A percentile compares a stretch with the other conserved stretches of the same genome.
These are phyloP conservation scores for Calyptommatus sinebrachiatus DNA, from an alignment of 2,113 vertebrate species.

Conservation along the genomic window DNA sequence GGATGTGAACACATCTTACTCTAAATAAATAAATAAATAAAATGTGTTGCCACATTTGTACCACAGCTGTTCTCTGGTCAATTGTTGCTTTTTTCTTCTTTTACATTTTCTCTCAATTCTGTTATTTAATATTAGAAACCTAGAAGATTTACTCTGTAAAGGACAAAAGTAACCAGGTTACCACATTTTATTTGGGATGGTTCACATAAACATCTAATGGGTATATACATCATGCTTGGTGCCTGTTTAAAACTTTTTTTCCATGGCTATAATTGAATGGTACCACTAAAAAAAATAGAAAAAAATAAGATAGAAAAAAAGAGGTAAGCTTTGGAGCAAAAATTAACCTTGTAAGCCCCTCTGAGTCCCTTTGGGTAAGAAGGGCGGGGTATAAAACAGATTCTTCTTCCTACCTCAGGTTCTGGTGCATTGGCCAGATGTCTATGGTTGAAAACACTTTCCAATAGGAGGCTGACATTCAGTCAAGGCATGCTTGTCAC, in stretches of 20 bases:
- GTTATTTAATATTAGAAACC: not conserved
- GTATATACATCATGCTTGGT: not conserved
- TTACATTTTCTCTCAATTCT: slow-evolving; percentile 14
- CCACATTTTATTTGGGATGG: not conserved
- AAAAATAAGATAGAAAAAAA: too few relatives aligned
- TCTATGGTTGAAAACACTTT: too few relatives aligned
- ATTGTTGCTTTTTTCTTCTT: slow-evolving; percentile 47
- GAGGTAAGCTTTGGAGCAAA: too few relatives aligned
- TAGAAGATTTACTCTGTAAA: not conserved
- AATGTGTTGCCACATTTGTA: slow-evolving; percentile 92
- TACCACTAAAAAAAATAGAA: not conserved
- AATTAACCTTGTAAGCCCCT: too few relatives aligned
- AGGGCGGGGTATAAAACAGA: too few relatives aligned
- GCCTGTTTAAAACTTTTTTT: not conserved
- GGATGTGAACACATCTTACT: slow-evolving; percentile 99
- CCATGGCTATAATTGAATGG: too few relatives aligned
- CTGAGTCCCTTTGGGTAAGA: too few relatives aligned
- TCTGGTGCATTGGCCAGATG: too few relatives aligned
- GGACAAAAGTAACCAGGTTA: not conserved
- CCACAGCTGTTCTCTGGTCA: slow-evolving; percentile 67
- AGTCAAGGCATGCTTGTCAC: too few relatives aligned
- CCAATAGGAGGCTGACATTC: too few relatives aligned
- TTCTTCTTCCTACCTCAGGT: too few relatives aligned
- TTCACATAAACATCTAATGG: not conserved
- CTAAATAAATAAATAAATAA: slow-evolving; percentile 91